These are phyloP conservation scores for Laspeyria flexula DNA, from an alignment of 2,888 invertebrate species.

Conservation along the genomic window DNA sequence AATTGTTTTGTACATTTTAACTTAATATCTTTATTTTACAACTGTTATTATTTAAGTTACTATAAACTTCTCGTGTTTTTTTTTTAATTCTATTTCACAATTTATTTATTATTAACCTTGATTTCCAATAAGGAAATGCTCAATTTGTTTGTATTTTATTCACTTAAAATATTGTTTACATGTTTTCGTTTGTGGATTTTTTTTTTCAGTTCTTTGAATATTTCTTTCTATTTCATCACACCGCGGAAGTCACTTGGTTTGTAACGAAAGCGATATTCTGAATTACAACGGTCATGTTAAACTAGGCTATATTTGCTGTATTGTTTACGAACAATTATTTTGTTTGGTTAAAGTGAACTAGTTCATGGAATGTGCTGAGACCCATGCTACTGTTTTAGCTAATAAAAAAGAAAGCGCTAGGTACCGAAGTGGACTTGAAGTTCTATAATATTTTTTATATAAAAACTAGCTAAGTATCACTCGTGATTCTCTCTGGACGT, in stretches of 20 bases:
- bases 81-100: too few species aligned
- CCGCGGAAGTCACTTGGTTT: constrained; percentile 12
- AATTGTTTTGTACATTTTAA: constrained; percentile 50
- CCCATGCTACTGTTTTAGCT: constrained; percentile 12
- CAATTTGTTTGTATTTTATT: too few species aligned
- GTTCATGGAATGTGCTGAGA: constrained; percentile 35
- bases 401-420: constrained; percentile 21
- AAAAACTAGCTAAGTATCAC: too few species aligned
- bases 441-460: too few species aligned
- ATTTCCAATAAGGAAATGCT: too few species aligned
- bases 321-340: constrained; percentile 43
- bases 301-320: constrained; percentile 54
- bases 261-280: constrained; percentile 31
- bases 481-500: too few species aligned
- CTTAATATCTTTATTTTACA: too few species aligned
- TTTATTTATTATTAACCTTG: too few species aligned
- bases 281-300: constrained; percentile 26
- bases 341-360: constrained; percentile 39
- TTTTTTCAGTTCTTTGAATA: background rate
- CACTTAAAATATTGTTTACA: too few species aligned
- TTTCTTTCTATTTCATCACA: background rate
- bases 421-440: background rate
- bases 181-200: background rate
- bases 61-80: too few species aligned
- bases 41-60: too few species aligned